A percentile compares a stretch with the other conserved stretches of the same genome.
Conservation (phyloP, 2,888 invertebrate genomes). For the Lacanobia wlatinum region DNA sequence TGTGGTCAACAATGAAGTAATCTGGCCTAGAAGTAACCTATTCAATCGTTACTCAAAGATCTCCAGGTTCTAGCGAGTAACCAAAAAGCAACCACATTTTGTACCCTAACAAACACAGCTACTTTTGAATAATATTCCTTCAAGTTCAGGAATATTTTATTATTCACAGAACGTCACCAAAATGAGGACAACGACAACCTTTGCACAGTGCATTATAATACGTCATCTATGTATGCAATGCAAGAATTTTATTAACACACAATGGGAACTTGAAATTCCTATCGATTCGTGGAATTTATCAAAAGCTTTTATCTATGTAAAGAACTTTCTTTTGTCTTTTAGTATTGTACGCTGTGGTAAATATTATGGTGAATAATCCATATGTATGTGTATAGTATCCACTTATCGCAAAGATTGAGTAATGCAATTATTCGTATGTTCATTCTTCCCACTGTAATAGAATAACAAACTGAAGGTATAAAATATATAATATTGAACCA, state of each 20-base stretch:
- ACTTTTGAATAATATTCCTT: background rate
- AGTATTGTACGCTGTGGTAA: background rate
- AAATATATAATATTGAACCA: no score
- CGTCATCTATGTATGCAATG: conserved; percentile 37
- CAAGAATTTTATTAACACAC: conserved; percentile 53
- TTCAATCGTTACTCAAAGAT: no score
- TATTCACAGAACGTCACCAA: conserved; percentile 38
- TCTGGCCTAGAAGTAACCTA: no score
- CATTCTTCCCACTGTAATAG: background rate
- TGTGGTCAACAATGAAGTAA: no score
- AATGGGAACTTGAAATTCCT: conserved; percentile 51
- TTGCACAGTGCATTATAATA: conserved; percentile 32
- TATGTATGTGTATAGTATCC: background rate
- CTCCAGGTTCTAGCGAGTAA: no score
- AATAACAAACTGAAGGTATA: no score
- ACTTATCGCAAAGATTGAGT: background rate
- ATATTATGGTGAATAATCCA: background rate
- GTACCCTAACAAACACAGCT: background rate
- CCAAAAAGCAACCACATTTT: conserved; percentile 10
- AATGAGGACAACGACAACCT: conserved; percentile 23
- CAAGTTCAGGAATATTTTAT: conserved; percentile 14
- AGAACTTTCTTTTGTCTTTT: conserved; percentile 33
- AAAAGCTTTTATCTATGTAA: conserved; percentile 30
- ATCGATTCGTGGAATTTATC: conserved; percentile 28
- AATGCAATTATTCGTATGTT: conserved; percentile 1